Conservation (phyloP, 2,888 invertebrate genomes). For the Sarcophaga variegata region DNA sequence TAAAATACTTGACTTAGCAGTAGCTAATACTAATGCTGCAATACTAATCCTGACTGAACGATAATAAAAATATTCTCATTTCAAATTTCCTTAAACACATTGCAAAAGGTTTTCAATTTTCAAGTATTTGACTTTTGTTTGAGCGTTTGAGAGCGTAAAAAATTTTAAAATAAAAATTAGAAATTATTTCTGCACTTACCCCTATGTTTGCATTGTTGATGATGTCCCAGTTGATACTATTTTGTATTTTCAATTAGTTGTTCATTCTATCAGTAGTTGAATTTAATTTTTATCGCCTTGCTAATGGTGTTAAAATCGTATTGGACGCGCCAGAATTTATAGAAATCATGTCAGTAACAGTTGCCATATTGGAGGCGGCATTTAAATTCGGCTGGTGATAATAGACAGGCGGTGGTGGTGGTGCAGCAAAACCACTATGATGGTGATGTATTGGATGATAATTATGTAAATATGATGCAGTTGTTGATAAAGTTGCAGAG, state of each 20-base stretch:
- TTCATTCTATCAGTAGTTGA: not conserved
- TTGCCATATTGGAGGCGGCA: slow-evolving; percentile 50
- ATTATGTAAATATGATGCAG: slow-evolving; percentile 62
- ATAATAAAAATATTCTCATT: too few species aligned
- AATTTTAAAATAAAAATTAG: slow-evolving; percentile 16
- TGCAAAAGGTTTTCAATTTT: too few species aligned
- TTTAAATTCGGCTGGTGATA: slow-evolving; percentile 53
- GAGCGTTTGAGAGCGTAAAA: not conserved
- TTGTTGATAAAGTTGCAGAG: slow-evolving; percentile 43
- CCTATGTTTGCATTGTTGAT: not conserved
- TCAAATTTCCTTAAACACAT: too few species aligned
- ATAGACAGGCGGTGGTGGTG: slow-evolving; percentile 34
- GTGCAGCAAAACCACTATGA: slow-evolving; percentile 12
- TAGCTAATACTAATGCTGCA: too few species aligned
- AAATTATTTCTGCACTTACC: slow-evolving; percentile 40
- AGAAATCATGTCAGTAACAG: slow-evolving; percentile 61
- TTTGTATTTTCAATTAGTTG: not conserved
- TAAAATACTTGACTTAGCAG: too few species aligned
- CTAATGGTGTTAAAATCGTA: slow-evolving; percentile 55
- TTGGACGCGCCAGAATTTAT: slow-evolving; percentile 52
- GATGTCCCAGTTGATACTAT: not conserved
- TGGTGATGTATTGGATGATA: slow-evolving; percentile 64
- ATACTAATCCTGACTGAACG: too few species aligned
- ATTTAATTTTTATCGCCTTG: slow-evolving; percentile 45
- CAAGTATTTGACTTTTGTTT: too few species aligned